Evolutionary conservation across 2,113 vertebrate species (phyloP), one percentile per base, ranked within the genome.

Genomic region (Cepphus grylle): DNA sequence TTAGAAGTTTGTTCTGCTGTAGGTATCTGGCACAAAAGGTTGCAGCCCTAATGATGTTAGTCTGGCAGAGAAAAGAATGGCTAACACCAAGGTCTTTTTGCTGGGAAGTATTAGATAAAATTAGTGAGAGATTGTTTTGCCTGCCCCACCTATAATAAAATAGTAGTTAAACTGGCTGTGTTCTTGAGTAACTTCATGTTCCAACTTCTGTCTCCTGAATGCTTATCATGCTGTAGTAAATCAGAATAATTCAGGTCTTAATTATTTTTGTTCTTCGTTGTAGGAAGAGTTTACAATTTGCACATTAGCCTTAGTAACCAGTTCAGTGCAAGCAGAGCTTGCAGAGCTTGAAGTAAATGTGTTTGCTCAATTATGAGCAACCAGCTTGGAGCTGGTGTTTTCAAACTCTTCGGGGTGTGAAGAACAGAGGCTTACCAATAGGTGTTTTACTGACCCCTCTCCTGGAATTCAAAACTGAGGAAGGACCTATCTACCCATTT

Each of bases 81-180:
- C 82, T 38, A 45, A 7, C 52, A 84, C 52, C 26, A 45, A 55
- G 18, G 11, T 3, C 88, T 77, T 91, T 90, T 52, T 89, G 15
- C 73, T 93, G 93, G 84, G 81, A 94, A 85, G 6, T 69, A 32
- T 65, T 87, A 81, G 70, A 61, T 93, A 62, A 95, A 96, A 87
- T 91, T 91, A 52, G 56, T 52, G 5, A 65, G 88, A 91, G 81
- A 72, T 94, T 93, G 69, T 89, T 96, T 89, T 93, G 52, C 65
- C 56, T 97, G 93, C 89, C 81, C 77, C 86, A 69, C 93, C 87
- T 96, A 5, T 82, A 90, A 93, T 81, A 93, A 96, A 95, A 79
- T 34, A 95, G 81, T 53, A 47, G 87, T 76, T 95, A 40, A 93
- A 91, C 93, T 95, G 91, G 83, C 94, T 96, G 77, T 71, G 55